Conservation (phyloP, 2,113 vertebrate species). For the Emydura subglobosa region DNA sequence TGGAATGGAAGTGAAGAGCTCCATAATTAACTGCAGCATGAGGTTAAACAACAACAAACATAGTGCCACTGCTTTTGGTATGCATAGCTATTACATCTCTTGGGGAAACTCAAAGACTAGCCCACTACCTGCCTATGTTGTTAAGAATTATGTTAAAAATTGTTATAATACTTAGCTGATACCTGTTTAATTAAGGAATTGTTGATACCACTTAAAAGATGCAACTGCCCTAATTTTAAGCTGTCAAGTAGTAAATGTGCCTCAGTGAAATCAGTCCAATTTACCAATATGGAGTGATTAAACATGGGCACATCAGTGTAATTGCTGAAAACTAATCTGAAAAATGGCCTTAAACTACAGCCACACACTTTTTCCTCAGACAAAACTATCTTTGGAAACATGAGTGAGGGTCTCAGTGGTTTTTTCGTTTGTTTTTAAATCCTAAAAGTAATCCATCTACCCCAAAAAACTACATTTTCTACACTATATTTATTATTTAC, state of each 20-base stretch:
- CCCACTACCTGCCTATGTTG: not conserved
- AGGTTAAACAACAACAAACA: constrained; percentile 44
- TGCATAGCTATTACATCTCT: not conserved
- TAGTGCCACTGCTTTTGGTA: constrained; percentile 3
- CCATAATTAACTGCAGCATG: constrained; percentile 39
- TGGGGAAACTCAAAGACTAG: constrained; percentile 8
- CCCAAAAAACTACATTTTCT: not conserved
- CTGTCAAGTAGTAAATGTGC: not conserved
- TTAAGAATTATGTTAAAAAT: not conserved
- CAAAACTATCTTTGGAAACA: not conserved
- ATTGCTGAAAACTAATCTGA: not conserved
- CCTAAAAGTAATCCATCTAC: not conserved
- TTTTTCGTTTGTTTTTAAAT: not conserved
- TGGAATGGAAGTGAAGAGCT: constrained; percentile 34
- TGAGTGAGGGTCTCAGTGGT: not conserved
- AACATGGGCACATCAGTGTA: not conserved
- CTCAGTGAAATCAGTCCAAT: not conserved
- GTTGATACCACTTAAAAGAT: not conserved
- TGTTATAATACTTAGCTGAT: not conserved
- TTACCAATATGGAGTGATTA: not conserved
- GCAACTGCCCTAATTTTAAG: not conserved
- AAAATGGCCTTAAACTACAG: not conserved
- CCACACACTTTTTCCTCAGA: not conserved
- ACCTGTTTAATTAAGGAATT: not conserved
- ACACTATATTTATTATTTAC: too few species aligned